A percentile compares a stretch with the other conserved stretches of the same genome.
Conservation (phyloP, 92 coral and sea anemone species). For the Siderastrea radians region DNA sequence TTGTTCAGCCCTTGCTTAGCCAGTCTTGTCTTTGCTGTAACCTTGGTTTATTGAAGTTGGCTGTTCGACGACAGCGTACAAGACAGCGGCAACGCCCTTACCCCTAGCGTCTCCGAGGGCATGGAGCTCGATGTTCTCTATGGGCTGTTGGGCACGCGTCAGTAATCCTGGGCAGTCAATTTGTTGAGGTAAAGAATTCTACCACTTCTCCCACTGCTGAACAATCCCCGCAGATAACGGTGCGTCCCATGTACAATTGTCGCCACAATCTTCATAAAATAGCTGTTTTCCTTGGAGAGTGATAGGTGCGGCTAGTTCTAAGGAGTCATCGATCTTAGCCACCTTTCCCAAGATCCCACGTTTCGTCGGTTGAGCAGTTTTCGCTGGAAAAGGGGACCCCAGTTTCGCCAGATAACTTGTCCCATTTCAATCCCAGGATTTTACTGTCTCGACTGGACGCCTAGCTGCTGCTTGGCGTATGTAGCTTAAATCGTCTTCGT, state of each 20-base stretch:
- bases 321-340: conserved; percentile 66
- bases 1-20: conserved; percentile 72
- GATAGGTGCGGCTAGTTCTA: conserved; percentile 52
- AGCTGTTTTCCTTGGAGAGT: conserved; percentile 65
- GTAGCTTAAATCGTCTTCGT: conserved; percentile 50
- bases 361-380: conserved; percentile 40
- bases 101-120: conserved; percentile 74
- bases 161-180: conserved; percentile 31
- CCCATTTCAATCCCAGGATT: conserved; percentile 63
- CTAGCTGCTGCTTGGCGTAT: conserved; percentile 51
- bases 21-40: conserved; percentile 64
- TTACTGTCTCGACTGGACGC: conserved; percentile 40
- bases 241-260: conserved; percentile 66
- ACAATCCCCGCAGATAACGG: conserved; percentile 18
- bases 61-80: conserved; percentile 66
- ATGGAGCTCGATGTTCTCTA: conserved; percentile 46
- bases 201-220: conserved; percentile 65
- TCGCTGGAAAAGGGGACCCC: conserved; percentile 39
- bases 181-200: conserved; percentile 40
- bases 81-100: conserved; percentile 62
- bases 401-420: conserved; percentile 48
- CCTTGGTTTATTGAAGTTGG: conserved; percentile 37
- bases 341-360: conserved; percentile 56
- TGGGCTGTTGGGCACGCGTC: conserved; percentile 34
- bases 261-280: conserved; percentile 54